phyloP scores from a whole-genome alignment of 2,888 invertebrate genomes.

The Cataglyphis rosenhaueri region DNA sequence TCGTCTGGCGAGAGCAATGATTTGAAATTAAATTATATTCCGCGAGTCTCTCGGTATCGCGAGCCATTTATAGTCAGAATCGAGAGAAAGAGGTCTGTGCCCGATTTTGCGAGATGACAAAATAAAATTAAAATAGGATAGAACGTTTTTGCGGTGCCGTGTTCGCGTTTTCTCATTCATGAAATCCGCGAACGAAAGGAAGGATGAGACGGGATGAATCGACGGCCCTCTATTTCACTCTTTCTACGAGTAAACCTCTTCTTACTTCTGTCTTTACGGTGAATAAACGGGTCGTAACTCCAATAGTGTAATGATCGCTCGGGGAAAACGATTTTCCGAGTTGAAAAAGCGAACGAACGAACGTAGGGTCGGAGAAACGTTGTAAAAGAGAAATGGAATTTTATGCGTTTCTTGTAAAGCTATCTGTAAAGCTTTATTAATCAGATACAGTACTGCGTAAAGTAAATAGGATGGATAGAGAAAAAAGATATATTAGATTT shows the following conservation, averaged over 20 bases:
- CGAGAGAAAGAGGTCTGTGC: not conserved
- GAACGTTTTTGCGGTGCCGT: conserved; percentile 18
- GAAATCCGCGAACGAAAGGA: conserved; percentile 46
- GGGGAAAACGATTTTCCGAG: conserved; percentile 49
- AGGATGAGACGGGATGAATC: conserved; percentile 19
- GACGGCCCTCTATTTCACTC: conserved; percentile 54
- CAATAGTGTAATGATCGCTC: conserved; percentile 67
- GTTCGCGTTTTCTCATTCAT: conserved; percentile 43
- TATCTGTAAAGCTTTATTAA: conserved; percentile 28
- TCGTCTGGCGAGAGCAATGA: not conserved
- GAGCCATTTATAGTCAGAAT: conserved; percentile 40
- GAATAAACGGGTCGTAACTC: conserved; percentile 70
- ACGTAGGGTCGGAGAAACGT: conserved; percentile 18
- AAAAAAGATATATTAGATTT: conserved; percentile 13
- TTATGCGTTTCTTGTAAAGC: conserved; percentile 33
- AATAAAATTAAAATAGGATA: conserved; percentile 45
- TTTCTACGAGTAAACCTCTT: conserved; percentile 22
- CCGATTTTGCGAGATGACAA: conserved; percentile 28
- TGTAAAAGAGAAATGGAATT: conserved; percentile 12
- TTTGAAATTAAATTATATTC: conserved; percentile 40
- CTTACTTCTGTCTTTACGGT: conserved; percentile 58
- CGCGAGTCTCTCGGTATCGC: not conserved
- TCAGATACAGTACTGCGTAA: conserved; percentile 41
- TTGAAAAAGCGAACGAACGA: conserved; percentile 56
- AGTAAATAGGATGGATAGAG: conserved; percentile 3